A percentile compares a stretch with the other conserved stretches of the same genome.
These are phyloP conservation scores for Echinops telfairi DNA, from an alignment of 2,113 vertebrate species.

Conservation along the genomic window DNA sequence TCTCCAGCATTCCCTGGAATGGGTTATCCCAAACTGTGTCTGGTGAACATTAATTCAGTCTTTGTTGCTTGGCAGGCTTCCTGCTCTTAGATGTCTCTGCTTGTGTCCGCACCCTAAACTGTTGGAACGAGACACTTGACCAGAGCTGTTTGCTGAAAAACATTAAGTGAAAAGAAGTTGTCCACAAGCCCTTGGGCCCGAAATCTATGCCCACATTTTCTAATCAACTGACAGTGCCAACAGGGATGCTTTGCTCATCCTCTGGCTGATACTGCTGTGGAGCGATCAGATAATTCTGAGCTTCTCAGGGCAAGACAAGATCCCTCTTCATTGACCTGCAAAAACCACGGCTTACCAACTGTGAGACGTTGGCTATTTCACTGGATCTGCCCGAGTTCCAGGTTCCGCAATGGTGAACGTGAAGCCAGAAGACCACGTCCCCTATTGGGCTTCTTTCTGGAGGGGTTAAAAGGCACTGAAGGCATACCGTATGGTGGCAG, in stretches of 20 bases:
- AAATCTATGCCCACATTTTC: not conserved
- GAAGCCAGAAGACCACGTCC: not conserved
- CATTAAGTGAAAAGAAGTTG: not conserved
- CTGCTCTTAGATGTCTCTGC: no score
- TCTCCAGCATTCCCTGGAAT: not conserved
- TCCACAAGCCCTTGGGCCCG: not conserved
- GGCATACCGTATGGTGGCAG: not conserved
- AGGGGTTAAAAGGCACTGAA: not conserved
- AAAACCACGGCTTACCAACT: not conserved
- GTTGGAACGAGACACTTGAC: no score
- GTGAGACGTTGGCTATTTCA: not conserved
- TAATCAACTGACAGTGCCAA: not conserved
- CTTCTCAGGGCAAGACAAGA: slow-evolving; percentile 18
- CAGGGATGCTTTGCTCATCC: not conserved
- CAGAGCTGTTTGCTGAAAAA: no score
- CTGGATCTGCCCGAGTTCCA: slow-evolving; percentile 5
- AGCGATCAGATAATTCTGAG: not conserved
- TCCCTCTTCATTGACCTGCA: not conserved
- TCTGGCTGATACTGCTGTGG: not conserved
- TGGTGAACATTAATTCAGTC: no score
- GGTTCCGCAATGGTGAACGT: not conserved
- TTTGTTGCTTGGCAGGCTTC: no score
- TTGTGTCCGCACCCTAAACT: no score
- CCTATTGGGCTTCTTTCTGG: not conserved
- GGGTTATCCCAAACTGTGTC: not conserved